Conservation (phyloP, 1,140 invertebrate genomes). For the Argopecten irradians region DNA sequence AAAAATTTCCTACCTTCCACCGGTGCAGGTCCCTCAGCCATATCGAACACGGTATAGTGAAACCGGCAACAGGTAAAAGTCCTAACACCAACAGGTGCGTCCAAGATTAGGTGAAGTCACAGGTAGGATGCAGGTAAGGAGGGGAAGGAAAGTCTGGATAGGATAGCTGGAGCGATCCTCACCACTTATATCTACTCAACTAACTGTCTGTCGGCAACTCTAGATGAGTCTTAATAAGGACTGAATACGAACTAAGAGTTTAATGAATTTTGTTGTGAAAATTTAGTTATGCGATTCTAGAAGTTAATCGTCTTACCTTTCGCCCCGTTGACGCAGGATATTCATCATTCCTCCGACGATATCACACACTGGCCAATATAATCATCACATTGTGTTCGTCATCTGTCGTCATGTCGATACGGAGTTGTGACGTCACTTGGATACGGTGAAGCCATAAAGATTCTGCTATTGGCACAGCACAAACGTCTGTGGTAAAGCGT, state of each 20-base stretch:
- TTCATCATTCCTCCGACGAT: conserved; percentile 7
- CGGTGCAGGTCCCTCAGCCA: conserved; percentile 4
- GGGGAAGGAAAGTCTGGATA: not conserved
- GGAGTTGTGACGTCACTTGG: conserved; percentile 20
- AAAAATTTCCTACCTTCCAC: conserved; percentile 21
- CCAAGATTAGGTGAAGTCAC: conserved; percentile 15
- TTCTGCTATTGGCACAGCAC: conserved; percentile 14
- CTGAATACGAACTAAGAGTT: conserved; percentile 11
- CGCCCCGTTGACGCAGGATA: conserved; percentile 4
- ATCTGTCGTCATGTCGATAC: not conserved
- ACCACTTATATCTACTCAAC: not conserved
- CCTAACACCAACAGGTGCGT: not conserved
- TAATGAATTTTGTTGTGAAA: conserved; percentile 23
- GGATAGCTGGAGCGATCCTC: not conserved
- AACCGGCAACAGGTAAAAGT: not conserved
- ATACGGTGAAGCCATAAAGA: conserved; percentile 21
- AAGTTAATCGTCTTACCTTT: conserved; percentile 18
- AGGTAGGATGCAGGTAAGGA: conserved; percentile 20
- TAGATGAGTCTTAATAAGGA: conserved; percentile 1
- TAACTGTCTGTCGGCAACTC: not conserved
- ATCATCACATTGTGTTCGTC: not conserved
- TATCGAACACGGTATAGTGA: not conserved
- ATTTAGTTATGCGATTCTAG: conserved; percentile 6
- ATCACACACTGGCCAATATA: not conserved
- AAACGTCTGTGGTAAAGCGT: conserved; percentile 15